A percentile compares a stretch with the other conserved stretches of the same genome.
Conservation (phyloP, 2,113 vertebrate species). For the Corydoras maculifer region DNA sequence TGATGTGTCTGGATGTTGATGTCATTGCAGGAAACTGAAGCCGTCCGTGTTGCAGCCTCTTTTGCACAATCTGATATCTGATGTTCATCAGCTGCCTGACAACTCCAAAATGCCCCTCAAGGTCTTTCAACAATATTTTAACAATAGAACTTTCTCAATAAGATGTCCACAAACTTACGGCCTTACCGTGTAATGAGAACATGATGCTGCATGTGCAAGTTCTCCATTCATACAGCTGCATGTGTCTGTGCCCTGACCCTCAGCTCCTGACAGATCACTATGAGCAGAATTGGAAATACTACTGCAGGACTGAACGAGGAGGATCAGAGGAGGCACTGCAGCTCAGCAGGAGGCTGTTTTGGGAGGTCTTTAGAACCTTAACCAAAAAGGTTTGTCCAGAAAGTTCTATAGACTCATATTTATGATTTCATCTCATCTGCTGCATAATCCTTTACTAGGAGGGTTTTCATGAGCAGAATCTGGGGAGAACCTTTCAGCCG, state of each 20-base stretch:
- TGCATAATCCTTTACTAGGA: too few species aligned
- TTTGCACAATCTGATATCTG: constrained; percentile 78
- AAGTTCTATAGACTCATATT: too few species aligned
- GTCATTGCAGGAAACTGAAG: constrained; percentile 72
- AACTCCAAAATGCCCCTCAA: constrained; percentile 85
- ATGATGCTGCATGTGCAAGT: too few species aligned
- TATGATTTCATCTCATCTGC: too few species aligned
- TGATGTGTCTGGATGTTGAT: constrained; percentile 13
- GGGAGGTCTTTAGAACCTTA: constrained; percentile 85
- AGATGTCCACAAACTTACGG: too few species aligned
- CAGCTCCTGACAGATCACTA: constrained; percentile 89
- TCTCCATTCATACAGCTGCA: background rate
- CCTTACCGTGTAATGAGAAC: too few species aligned
- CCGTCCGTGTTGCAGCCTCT: constrained; percentile 89
- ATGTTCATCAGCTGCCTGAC: constrained; percentile 80
- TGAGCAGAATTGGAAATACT: constrained; percentile 89
- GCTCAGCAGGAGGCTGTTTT: constrained; percentile 86
- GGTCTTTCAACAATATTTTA: constrained; percentile 52
- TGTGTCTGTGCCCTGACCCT: background rate
- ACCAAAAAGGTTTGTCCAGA: constrained; percentile 75
- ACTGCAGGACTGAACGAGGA: constrained; percentile 72
- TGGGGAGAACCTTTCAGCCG: too few species aligned
- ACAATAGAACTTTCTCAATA: too few species aligned
- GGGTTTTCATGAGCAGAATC: too few species aligned
- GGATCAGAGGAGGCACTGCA: constrained; percentile 85